Percentiles rank a stretch among this genome's conserved stretches.
Conservation (phyloP, 2,113 vertebrate species). For the Accipiter virgatus region DNA sequence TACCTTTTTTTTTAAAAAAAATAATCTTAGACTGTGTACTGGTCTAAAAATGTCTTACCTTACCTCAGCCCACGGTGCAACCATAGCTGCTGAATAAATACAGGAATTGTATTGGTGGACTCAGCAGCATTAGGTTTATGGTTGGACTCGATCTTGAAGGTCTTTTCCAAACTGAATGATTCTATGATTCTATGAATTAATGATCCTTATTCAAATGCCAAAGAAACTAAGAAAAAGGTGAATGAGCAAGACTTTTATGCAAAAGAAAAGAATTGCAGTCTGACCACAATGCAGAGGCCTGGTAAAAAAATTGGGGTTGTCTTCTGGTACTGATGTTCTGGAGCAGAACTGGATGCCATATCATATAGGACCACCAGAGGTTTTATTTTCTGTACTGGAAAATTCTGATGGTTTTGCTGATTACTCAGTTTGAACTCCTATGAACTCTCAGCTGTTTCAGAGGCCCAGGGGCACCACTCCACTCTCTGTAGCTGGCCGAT, state of each 20-base stretch:
- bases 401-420: not conserved
- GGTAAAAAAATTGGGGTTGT: not conserved
- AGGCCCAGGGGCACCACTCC: not conserved
- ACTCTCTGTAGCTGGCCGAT: not conserved
- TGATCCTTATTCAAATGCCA: not conserved
- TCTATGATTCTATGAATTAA: not conserved
- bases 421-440: not conserved
- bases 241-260: not conserved
- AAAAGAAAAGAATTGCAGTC: not conserved
- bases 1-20: accelerated
- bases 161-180: no score
- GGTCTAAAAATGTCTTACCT: not conserved
- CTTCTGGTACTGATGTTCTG: not conserved
- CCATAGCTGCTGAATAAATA: not conserved
- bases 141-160: no score
- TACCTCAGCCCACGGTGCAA: not conserved
- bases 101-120: not conserved
- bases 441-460: not conserved
- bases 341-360: not conserved
- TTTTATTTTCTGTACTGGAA: not conserved
- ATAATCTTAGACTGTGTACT: accelerated
- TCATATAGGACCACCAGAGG: not conserved
- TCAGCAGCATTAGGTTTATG: no score
- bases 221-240: not conserved
- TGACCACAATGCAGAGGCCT: not conserved